phyloP scores from a whole-genome alignment of 1,140 invertebrate species.

The Platyscapa corneri region DNA sequence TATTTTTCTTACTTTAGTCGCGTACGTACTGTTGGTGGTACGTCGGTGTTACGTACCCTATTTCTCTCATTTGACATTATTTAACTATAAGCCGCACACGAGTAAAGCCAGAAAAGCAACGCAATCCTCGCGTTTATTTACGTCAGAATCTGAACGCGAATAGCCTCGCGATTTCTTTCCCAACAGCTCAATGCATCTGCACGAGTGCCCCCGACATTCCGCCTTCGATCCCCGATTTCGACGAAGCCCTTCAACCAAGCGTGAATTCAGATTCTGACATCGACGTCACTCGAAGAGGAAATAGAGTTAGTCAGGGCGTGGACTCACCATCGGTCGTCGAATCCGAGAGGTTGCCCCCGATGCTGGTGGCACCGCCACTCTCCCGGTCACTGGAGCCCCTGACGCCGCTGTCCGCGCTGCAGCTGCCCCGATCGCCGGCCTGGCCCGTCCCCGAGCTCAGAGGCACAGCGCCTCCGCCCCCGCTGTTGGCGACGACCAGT shows the following conservation, averaged over 20 bases:
- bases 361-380: conserved; percentile 82
- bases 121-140: background rate
- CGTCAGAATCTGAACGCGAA: background rate
- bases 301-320: too few relatives aligned
- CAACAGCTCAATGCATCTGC: background rate
- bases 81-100: too few relatives aligned
- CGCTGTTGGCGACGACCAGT: conserved; percentile 67
- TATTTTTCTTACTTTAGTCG: too few relatives aligned
- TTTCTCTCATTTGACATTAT: too few relatives aligned
- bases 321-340: conserved; percentile 83
- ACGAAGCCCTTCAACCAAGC: too few relatives aligned
- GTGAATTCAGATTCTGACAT: too few relatives aligned
- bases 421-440: conserved; percentile 86
- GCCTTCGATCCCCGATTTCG: background rate
- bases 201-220: background rate
- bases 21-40: too few relatives aligned
- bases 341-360: conserved; percentile 84
- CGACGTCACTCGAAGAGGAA: background rate
- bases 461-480: background rate
- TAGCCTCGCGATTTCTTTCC: background rate
- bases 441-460: conserved; percentile 56
- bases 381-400: conserved; percentile 87
- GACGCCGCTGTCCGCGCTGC: conserved; percentile 90
- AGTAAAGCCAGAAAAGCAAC: too few relatives aligned
- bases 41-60: too few relatives aligned